These are phyloP conservation scores for Rhogogaster chlorosoma DNA, from an alignment of 2,888 invertebrate genomes.

Conservation along the genomic window DNA sequence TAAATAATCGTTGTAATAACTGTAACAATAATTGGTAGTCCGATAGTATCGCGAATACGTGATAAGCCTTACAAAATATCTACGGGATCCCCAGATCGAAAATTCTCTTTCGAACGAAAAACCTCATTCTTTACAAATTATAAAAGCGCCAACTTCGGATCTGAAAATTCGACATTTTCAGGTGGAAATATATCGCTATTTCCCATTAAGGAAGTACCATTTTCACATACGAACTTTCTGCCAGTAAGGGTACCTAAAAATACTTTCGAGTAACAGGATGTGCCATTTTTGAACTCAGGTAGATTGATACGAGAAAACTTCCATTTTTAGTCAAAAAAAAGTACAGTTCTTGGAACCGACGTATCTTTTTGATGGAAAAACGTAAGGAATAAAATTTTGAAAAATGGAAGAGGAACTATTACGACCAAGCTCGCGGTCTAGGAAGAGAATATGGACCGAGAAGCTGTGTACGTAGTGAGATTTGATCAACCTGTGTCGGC, in stretches of 20 bases:
- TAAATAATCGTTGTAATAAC: background rate
- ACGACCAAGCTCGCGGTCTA: background rate
- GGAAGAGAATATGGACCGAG: constrained; percentile 40
- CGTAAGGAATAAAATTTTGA: background rate
- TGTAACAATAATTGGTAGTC: background rate
- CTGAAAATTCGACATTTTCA: too few relatives aligned
- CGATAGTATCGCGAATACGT: background rate
- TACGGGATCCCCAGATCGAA: too few relatives aligned
- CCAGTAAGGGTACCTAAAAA: background rate
- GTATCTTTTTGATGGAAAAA: background rate
- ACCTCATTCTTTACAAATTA: background rate
- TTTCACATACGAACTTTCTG: background rate
- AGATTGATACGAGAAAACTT: background rate
- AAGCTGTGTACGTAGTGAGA: constrained; percentile 38
- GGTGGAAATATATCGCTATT: too few relatives aligned
- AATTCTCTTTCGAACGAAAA: too few relatives aligned
- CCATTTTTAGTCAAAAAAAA: background rate
- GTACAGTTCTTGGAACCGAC: background rate
- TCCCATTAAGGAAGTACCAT: background rate
- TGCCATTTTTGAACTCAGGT: background rate
- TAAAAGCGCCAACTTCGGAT: background rate
- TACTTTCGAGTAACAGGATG: background rate
- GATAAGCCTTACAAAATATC: background rate
- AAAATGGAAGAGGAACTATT: background rate
- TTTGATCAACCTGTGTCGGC: constrained; percentile 63